Percentiles rank a stretch among this genome's conserved stretches.
Evolutionary conservation across 2,797 vertebrate species (phyloP).

Genomic region (Hephaestus fuliginosus): DNA sequence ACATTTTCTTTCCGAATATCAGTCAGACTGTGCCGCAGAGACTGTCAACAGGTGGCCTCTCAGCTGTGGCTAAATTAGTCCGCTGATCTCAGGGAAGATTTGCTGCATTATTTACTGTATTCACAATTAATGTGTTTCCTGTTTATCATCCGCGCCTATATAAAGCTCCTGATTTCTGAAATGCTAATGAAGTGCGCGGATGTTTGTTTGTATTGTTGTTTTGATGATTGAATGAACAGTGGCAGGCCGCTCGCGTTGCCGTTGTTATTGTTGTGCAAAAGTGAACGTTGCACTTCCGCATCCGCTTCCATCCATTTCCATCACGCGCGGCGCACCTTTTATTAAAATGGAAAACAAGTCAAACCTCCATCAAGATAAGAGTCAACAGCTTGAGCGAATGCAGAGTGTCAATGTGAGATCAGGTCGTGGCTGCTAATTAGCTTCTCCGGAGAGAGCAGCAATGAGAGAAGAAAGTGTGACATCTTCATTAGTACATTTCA

Average conservation of each 20-base stretch:
- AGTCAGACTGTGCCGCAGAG: constrained; percentile 34
- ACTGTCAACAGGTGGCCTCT: constrained; percentile 77
- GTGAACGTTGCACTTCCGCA: constrained; percentile 37
- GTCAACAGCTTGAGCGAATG: constrained; percentile 44
- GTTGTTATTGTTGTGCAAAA: constrained; percentile 61
- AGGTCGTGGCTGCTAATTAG: constrained; percentile 61
- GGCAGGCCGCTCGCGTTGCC: constrained; percentile 41
- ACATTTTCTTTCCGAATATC: constrained; percentile 51
- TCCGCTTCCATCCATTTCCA: constrained; percentile 45
- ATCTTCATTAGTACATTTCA: constrained; percentile 67
- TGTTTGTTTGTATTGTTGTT: constrained; percentile 84
- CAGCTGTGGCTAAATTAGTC: constrained; percentile 63
- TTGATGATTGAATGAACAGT: constrained; percentile 65
- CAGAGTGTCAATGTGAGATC: constrained; percentile 53
- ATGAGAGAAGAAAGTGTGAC: constrained; percentile 51
- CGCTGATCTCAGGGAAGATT: constrained; percentile 66
- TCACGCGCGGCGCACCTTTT: constrained; percentile 54
- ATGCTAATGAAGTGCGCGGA: constrained; percentile 80
- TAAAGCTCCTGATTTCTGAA: constrained; percentile 69
- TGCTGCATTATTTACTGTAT: constrained; percentile 73
- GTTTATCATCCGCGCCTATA: constrained; percentile 82
- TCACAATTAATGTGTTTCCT: constrained; percentile 82
- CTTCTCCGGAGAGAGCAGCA: constrained; percentile 56
- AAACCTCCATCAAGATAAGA: constrained; percentile 38
- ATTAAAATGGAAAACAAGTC: constrained; percentile 69